Conservation (phyloP, 2,888 invertebrate species). For the Andrena camellia region DNA sequence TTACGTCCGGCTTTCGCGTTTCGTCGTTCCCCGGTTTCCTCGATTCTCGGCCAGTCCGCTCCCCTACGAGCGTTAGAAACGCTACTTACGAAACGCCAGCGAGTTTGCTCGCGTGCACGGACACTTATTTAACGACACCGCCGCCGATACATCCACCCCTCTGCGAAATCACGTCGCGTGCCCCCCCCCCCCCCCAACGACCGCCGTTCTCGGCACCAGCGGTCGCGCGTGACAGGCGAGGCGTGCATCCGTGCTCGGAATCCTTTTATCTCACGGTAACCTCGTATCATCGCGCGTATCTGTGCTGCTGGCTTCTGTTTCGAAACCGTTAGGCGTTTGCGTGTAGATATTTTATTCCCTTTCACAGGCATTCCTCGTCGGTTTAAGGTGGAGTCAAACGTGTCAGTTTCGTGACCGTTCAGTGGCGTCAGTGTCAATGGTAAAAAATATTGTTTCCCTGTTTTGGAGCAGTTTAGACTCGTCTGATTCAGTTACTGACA, state of each 20-base stretch:
- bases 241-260: slow-evolving; percentile 5
- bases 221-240: not conserved
- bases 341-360: slow-evolving; percentile 60
- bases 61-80: slow-evolving; percentile 57
- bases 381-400: slow-evolving; percentile 4
- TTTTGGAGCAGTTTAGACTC: too few species aligned
- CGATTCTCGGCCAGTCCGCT: slow-evolving; percentile 23
- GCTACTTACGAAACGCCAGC: slow-evolving; percentile 39
- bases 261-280: slow-evolving; percentile 42
- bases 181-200: slow-evolving; percentile 12
- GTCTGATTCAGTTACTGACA: too few species aligned
- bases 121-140: slow-evolving; percentile 24
- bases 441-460: too few species aligned
- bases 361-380: slow-evolving; percentile 32
- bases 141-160: not conserved
- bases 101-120: not conserved
- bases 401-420: too few species aligned
- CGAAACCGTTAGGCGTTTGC: slow-evolving; percentile 55
- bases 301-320: slow-evolving; percentile 57
- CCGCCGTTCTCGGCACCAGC: not conserved
- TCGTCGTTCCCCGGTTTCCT: slow-evolving; percentile 43
- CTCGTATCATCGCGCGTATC: slow-evolving; percentile 31
- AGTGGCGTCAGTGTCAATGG: too few species aligned
- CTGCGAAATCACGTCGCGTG: not conserved
- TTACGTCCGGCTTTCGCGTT: slow-evolving; percentile 67